Evolutionary conservation across 2,797 vertebrate species (phyloP).

Genomic region (Remorina albescens): DNA sequence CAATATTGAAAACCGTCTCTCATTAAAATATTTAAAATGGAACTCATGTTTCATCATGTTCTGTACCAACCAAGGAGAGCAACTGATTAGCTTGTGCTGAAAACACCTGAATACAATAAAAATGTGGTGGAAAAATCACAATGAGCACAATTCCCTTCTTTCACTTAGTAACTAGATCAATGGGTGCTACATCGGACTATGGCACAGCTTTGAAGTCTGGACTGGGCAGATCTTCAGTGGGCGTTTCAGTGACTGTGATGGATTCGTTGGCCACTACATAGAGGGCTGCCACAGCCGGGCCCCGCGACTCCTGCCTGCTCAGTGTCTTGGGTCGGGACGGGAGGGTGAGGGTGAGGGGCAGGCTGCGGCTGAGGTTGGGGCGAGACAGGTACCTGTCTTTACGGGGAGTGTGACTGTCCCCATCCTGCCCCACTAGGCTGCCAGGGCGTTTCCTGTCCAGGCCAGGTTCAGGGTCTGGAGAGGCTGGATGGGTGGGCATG

Average conservation of each 20-base stretch:
- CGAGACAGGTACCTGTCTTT: slow-evolving; percentile 94
- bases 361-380: slow-evolving; percentile 82
- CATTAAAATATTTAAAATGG: slow-evolving; percentile 23
- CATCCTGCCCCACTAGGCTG: slow-evolving; percentile 90
- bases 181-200: slow-evolving; percentile 48
- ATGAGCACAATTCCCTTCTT: slow-evolving; percentile 65
- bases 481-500: slow-evolving; percentile 83
- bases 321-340: slow-evolving; percentile 75
- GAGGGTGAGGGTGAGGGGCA: slow-evolving; percentile 76
- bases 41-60: slow-evolving; percentile 39
- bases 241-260: slow-evolving; percentile 83
- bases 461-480: slow-evolving; percentile 85
- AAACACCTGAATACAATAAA: slow-evolving; percentile 58
- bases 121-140: slow-evolving; percentile 55
- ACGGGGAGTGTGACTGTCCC: slow-evolving; percentile 90
- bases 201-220: slow-evolving; percentile 73
- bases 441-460: slow-evolving; percentile 92
- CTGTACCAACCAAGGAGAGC: slow-evolving; percentile 43
- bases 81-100: slow-evolving; percentile 58
- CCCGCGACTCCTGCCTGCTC: slow-evolving; percentile 82
- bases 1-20: slow-evolving; percentile 34
- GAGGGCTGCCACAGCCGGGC: slow-evolving; percentile 79
- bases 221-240: slow-evolving; percentile 76
- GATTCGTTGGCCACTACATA: slow-evolving; percentile 86
- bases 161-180: slow-evolving; percentile 30